Evolutionary conservation across 2,797 vertebrate species (phyloP), one percentile per base, ranked within the genome.

Genomic region (Ispidina lecontei): DNA sequence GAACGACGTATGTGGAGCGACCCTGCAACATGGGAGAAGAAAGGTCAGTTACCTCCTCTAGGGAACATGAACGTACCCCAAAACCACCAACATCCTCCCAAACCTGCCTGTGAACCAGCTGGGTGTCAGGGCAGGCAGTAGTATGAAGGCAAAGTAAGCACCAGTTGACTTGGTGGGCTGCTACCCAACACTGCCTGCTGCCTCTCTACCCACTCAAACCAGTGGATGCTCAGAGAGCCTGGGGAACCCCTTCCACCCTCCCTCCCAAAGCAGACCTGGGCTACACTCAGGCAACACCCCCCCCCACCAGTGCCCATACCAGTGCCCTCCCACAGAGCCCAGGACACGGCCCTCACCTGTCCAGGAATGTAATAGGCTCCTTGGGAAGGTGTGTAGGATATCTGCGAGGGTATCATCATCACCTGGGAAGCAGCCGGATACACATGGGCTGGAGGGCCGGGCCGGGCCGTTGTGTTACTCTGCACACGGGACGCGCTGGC

Each of bases 381-480:
- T 97, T 99, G 99, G 77, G 99, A 98, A 97, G 98, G 98, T 90
- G 98, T 94, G 96, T 99, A 99, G 92, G 98, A 97, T 93, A 99
- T 97, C 96, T 98, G 98, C 95, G 99, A 99, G 55, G 99, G 98
- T 96, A 99, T 99, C 99, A 99, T 98, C 99, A 99, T 99, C 98
- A 99, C 98, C 97, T 99, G 99, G 96, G 99, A 99, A 96, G 98
- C 98, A 79, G 98, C 98, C 2, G 98, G 96, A 98, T 99, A 99
- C 86, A 99, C 98, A 89, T 99, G 99, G 83, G 99, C 96, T 95
- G 99, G 98, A 26, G 98, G 98, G 96, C 99, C 99, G 39, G 98
- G 96, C 62, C 99, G 98, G 78, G 99, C 98, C 49, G 98, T 98
- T 10, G 98, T 98, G 97, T 98, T 98, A 92, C 97, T 98, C 93